These are phyloP conservation scores for Pontoporia blainvillei DNA, from an alignment of 2,113 vertebrate species.

Conservation along the genomic window DNA sequence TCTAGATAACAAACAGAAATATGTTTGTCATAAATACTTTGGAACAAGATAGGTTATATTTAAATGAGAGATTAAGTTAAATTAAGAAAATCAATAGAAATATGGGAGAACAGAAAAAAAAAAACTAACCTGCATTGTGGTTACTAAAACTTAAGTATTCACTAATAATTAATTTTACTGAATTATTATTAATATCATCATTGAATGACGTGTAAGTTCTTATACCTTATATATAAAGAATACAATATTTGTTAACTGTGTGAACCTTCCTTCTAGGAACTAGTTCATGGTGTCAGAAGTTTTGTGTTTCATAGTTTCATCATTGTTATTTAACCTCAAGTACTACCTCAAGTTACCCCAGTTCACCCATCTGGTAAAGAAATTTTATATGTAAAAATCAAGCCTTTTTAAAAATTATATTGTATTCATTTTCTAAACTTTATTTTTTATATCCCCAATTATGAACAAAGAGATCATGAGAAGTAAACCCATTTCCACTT, in stretches of 20 bases:
- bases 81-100: not conserved
- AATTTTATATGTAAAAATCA: conserved; percentile 38
- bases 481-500: conserved; percentile 51
- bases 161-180: not conserved
- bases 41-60: not conserved
- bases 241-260: not conserved
- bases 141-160: not conserved
- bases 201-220: not conserved
- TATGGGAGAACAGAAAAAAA: not conserved
- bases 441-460: conserved; percentile 73
- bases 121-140: not conserved
- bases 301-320: conserved; percentile 36
- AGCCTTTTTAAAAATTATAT: conserved; percentile 19
- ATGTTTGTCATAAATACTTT: not conserved
- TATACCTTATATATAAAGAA: not conserved
- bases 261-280: conserved; percentile 11
- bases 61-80: not conserved
- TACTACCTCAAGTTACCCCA: not conserved
- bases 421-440: conserved; percentile 54
- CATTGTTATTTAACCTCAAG: conserved; percentile 3
- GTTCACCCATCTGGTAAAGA: conserved; percentile 33
- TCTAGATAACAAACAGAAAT: not conserved
- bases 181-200: not conserved
- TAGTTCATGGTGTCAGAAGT: not conserved
- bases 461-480: conserved; percentile 62